These are phyloP conservation scores for Scomber japonicus DNA, from an alignment of 2,113 vertebrate species.

Conservation along the genomic window DNA sequence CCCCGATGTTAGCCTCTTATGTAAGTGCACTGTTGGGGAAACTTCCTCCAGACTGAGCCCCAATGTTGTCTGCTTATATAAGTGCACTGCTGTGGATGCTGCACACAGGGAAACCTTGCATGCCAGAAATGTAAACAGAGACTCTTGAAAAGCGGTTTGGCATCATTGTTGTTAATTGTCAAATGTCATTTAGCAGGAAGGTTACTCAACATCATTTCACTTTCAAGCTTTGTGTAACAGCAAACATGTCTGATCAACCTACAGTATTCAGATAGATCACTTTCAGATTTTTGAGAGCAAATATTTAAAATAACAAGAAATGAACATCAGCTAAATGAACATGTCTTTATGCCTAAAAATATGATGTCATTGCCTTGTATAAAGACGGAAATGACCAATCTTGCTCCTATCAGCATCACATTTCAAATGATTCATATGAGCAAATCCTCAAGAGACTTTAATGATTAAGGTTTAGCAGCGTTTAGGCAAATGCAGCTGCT, in stretches of 20 bases:
- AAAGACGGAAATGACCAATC: no score
- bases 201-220: background rate
- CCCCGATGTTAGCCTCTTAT: slow-evolving; percentile 48
- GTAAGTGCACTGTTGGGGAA: slow-evolving; percentile 56
- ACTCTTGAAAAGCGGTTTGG: background rate
- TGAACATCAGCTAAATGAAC: background rate
- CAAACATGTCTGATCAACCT: background rate
- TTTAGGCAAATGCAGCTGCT: no score
- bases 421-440: no score
- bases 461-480: no score
- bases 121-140: background rate
- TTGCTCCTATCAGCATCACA: no score
- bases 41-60: slow-evolving; percentile 53
- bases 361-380: no score
- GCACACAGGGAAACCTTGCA: slow-evolving; percentile 29
- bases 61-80: slow-evolving; percentile 49
- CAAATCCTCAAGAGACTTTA: no score
- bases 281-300: no score
- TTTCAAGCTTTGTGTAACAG: background rate
- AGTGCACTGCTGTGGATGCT: slow-evolving; percentile 19
- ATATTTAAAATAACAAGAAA: background rate
- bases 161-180: background rate
- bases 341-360: no score
- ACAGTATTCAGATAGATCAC: background rate
- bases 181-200: background rate